Evolutionary conservation across 2,797 vertebrate genomes (phyloP).

Genomic region (Aeoliscus strigatus): DNA sequence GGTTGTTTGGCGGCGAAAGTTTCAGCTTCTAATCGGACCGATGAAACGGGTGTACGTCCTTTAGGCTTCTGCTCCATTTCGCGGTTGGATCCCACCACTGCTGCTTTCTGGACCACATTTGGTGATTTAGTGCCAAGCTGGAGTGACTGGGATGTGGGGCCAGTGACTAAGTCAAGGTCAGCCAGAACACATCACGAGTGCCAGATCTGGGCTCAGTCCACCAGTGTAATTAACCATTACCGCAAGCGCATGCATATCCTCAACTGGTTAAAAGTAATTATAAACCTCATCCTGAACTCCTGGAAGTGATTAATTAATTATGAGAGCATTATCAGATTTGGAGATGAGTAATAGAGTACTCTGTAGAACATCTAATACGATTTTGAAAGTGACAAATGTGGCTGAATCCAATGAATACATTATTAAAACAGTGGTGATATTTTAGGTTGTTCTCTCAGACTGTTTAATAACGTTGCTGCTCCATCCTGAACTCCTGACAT

Average conservation of each 20-base stretch:
- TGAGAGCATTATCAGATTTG: slow-evolving; percentile 50
- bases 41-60: slow-evolving; percentile 5
- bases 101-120: slow-evolving; percentile 43
- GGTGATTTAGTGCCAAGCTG: slow-evolving; percentile 49
- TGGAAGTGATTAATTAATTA: slow-evolving; percentile 55
- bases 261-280: slow-evolving; percentile 41
- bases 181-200: slow-evolving; percentile 47
- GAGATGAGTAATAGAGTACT: slow-evolving; percentile 37
- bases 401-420: slow-evolving; percentile 35
- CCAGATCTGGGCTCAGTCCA: slow-evolving; percentile 32
- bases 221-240: slow-evolving; percentile 34
- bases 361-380: slow-evolving; percentile 37
- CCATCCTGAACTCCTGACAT: neutral
- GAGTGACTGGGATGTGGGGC: slow-evolving; percentile 42
- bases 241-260: too few species aligned
- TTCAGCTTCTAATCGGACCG: too few species aligned
- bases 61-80: slow-evolving; percentile 39
- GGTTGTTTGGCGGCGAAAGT: too few species aligned
- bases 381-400: slow-evolving; percentile 54
- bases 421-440: too few species aligned
- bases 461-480: too few species aligned
- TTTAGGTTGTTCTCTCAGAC: too few species aligned
- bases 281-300: slow-evolving; percentile 14
- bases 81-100: slow-evolving; percentile 33
- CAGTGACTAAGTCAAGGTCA: slow-evolving; percentile 68